These are phyloP conservation scores for Piscicola geometra DNA, from an alignment of 2,888 invertebrate species.

Conservation along the genomic window DNA sequence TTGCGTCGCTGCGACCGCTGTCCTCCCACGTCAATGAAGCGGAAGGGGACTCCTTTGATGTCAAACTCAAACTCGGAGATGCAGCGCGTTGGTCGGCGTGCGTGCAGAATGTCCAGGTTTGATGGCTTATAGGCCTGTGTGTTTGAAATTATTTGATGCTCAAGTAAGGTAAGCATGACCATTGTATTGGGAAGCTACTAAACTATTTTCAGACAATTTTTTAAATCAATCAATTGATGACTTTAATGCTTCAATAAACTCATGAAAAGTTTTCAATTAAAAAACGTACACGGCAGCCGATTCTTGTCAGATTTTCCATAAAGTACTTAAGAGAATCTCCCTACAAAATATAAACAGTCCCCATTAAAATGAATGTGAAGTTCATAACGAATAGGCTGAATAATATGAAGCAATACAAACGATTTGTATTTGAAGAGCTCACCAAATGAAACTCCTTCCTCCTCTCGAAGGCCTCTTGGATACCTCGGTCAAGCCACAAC, in stretches of 20 bases:
- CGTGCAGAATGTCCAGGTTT: constrained; percentile 90
- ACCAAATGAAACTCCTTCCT: constrained; percentile 95
- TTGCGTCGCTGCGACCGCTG: constrained; percentile 96
- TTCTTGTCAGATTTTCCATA: constrained; percentile 65
- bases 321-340: constrained; percentile 94
- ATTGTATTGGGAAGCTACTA: no score
- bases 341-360: constrained; percentile 62
- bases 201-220: no score
- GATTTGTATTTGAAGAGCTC: constrained; percentile 54
- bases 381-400: no score
- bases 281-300: constrained; percentile 48
- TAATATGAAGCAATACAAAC: not conserved
- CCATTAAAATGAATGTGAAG: no score
- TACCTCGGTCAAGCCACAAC: constrained; percentile 86
- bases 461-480: constrained; percentile 82
- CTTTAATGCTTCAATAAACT: no score
- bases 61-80: constrained; percentile 88
- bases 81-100: constrained; percentile 94
- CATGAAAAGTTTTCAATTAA: no score
- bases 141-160: not conserved
- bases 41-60: constrained; percentile 74
- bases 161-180: no score
- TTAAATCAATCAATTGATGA: no score
- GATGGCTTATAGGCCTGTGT: constrained; percentile 78
- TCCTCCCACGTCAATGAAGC: constrained; percentile 66